These are phyloP conservation scores for Hemitrygon akajei DNA, from an alignment of 2,797 vertebrate genomes.

Conservation along the genomic window DNA sequence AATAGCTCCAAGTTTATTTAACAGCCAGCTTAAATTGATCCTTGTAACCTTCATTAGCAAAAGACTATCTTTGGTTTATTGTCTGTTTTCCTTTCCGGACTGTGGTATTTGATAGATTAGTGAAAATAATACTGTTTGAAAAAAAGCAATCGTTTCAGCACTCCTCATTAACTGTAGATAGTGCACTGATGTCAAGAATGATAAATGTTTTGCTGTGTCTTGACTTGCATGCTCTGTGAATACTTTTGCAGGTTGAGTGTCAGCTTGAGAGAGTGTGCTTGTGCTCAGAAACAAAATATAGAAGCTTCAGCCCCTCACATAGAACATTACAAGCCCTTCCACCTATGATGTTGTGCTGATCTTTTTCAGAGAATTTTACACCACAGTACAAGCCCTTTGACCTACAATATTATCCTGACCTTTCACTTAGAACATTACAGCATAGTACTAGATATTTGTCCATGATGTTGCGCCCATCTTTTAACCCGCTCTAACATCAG, in stretches of 20 bases:
- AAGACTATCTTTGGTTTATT: background rate
- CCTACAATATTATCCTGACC: too few species aligned
- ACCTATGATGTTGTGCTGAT: too few species aligned
- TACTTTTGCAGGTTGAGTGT: background rate
- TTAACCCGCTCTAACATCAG: too few species aligned
- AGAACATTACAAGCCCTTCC: too few species aligned
- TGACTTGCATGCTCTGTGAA: background rate
- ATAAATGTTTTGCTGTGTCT: background rate
- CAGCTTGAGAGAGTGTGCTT: background rate
- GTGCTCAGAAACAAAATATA: conserved; percentile 23
- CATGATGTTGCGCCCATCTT: too few species aligned
- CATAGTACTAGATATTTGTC: too few species aligned
- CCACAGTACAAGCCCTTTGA: too few species aligned
- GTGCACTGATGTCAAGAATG: background rate
- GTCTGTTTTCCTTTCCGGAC: background rate
- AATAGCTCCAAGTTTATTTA: background rate
- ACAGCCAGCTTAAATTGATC: background rate
- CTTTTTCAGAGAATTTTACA: too few species aligned
- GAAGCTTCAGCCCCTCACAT: conserved; percentile 41
- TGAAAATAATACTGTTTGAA: background rate
- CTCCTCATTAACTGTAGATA: background rate
- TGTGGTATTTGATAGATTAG: background rate
- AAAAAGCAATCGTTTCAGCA: background rate
- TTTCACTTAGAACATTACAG: too few species aligned
- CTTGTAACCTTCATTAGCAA: background rate